phyloP scores from a whole-genome alignment of 2,888 invertebrate species.

The Coelogynopora nodosa region DNA sequence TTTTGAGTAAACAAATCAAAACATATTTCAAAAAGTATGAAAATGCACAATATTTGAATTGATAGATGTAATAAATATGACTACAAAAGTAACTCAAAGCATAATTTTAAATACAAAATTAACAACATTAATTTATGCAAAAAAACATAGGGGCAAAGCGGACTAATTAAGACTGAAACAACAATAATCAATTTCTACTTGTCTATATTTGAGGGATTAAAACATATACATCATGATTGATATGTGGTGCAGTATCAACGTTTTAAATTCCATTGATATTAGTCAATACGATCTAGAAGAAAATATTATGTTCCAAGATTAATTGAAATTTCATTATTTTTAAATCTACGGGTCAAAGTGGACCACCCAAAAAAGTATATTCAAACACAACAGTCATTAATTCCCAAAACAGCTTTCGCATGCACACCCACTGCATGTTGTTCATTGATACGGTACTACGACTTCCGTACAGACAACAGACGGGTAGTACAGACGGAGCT shows the following conservation, averaged over 20 bases:
- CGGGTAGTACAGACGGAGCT: not conserved
- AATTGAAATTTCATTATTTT: not conserved
- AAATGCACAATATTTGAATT: too few species aligned
- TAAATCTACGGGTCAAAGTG: not conserved
- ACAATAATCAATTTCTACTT: not conserved
- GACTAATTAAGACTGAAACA: constrained; percentile 7
- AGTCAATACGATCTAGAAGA: not conserved
- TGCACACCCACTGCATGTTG: not conserved
- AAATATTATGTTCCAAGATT: not conserved
- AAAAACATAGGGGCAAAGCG: not conserved
- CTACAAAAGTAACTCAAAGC: too few species aligned
- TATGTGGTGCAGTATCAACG: not conserved
- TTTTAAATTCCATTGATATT: not conserved
- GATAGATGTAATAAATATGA: too few species aligned
- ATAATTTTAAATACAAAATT: too few species aligned
- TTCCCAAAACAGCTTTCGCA: constrained; percentile 27
- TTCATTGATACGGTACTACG: constrained; percentile 1
- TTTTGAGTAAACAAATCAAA: too few species aligned
- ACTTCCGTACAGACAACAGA: not conserved
- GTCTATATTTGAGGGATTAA: constrained; percentile 15
- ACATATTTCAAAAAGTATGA: too few species aligned
- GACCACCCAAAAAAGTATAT: not conserved
- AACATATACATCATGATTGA: not conserved
- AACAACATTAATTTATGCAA: too few species aligned
- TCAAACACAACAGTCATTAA: not conserved